These are phyloP conservation scores for Urophycis tenuis DNA, from an alignment of 2,797 vertebrate genomes.

Conservation along the genomic window DNA sequence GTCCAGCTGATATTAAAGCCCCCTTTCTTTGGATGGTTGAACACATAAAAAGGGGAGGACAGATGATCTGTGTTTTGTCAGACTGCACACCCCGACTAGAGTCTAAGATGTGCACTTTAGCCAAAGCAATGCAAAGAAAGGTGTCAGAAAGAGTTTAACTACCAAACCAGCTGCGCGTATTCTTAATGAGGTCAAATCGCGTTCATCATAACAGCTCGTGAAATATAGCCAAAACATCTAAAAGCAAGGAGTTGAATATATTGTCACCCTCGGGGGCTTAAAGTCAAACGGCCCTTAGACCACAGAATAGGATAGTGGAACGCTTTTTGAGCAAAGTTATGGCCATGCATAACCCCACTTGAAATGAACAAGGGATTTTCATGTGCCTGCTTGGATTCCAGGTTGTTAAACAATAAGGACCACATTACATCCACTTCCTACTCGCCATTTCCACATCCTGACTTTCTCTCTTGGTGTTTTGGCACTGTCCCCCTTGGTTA, in stretches of 20 bases:
- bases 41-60: conserved; percentile 29
- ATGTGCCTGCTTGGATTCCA: conserved; percentile 61
- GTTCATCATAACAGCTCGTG: conserved; percentile 28
- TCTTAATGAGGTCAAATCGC: conserved; percentile 51
- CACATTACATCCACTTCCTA: conserved; percentile 52
- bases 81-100: conserved; percentile 38
- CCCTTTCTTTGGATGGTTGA: neutral
- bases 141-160: conserved; percentile 38
- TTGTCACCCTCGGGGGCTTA: conserved; percentile 44
- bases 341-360: conserved; percentile 42
- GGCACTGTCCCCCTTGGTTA: conserved; percentile 51
- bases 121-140: conserved; percentile 44
- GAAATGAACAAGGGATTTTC: conserved; percentile 51
- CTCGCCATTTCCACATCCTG: conserved; percentile 65
- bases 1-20: neutral
- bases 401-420: conserved; percentile 64
- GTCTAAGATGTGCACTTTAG: conserved; percentile 30
- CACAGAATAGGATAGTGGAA: conserved; percentile 23
- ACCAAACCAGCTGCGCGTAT: conserved; percentile 51
- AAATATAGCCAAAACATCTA: conserved; percentile 38
- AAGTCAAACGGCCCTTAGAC: conserved; percentile 32
- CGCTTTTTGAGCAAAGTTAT: conserved; percentile 41
- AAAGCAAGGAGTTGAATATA: conserved; percentile 46
- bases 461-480: conserved; percentile 50
- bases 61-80: conserved; percentile 49